Evolutionary conservation across 2,797 vertebrate genomes (phyloP).

Genomic region (Enteromius radiatus): DNA sequence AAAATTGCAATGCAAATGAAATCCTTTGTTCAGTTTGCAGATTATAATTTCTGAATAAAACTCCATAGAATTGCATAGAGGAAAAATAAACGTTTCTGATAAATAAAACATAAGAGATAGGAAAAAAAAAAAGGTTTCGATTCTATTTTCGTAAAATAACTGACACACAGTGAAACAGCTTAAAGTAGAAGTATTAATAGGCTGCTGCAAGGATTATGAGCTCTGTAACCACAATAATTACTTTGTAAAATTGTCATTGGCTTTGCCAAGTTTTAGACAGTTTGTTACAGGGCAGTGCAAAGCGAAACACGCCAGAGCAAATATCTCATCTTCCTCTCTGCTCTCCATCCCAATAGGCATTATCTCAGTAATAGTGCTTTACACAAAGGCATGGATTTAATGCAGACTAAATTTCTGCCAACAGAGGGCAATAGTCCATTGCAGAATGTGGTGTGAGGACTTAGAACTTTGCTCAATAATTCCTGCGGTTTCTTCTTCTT

Average conservation of each 20-base stretch:
- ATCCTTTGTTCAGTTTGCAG: not conserved
- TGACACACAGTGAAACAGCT: slow-evolving; percentile 36
- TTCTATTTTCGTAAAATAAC: not conserved
- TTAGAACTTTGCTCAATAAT: slow-evolving; percentile 37
- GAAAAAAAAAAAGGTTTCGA: not conserved
- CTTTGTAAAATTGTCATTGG: slow-evolving; percentile 16
- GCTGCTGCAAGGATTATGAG: slow-evolving; percentile 21
- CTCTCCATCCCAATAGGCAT: not conserved
- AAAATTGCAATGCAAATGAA: not conserved
- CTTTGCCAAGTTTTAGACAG: slow-evolving; percentile 28
- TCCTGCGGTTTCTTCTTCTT: slow-evolving; percentile 22
- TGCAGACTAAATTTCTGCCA: slow-evolving; percentile 76
- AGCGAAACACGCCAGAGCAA: slow-evolving; percentile 27
- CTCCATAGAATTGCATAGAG: not conserved
- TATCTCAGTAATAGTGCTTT: slow-evolving; percentile 20
- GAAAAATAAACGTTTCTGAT: not conserved
- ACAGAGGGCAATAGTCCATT: slow-evolving; percentile 87
- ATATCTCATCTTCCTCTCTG: slow-evolving; percentile 15
- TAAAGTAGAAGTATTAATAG: slow-evolving; percentile 24
- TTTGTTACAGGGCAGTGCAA: slow-evolving; percentile 7
- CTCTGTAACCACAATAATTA: slow-evolving; percentile 29
- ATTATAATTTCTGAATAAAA: not conserved
- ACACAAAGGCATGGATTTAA: slow-evolving; percentile 58
- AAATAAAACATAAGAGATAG: not conserved
- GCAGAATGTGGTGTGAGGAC: slow-evolving; percentile 68